Conservation (phyloP, 2,113 vertebrate species). For the Esox niger region DNA sequence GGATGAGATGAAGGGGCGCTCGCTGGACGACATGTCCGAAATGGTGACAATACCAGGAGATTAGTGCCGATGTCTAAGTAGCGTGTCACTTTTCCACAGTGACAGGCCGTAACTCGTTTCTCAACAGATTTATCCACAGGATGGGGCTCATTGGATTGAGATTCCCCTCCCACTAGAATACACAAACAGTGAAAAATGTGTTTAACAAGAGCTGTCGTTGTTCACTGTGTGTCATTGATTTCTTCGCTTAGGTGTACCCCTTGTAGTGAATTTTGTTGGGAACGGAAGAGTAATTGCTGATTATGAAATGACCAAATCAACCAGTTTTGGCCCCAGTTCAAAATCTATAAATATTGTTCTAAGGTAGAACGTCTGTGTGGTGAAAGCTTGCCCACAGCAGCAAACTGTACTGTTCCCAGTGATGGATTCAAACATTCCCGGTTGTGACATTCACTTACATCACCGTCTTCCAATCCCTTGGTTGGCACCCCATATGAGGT, state of each 20-base stretch:
- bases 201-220: background rate
- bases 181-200: background rate
- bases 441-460: constrained; percentile 19
- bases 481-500: background rate
- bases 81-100: background rate
- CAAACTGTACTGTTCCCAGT: constrained; percentile 15
- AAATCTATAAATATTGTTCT: background rate
- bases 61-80: background rate
- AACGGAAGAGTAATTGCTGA: background rate
- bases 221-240: background rate
- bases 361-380: background rate
- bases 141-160: background rate
- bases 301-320: constrained; percentile 1
- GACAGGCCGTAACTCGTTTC: background rate
- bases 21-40: constrained; percentile 91
- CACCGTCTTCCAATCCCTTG: constrained; percentile 2
- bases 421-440: constrained; percentile 15
- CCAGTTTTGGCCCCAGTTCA: constrained; percentile 14
- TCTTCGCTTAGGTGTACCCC: background rate
- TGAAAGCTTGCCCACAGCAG: background rate
- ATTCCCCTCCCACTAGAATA: background rate
- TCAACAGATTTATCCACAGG: background rate
- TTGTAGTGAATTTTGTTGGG: background rate
- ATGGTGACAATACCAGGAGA: constrained; percentile 76
- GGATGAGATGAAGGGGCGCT: constrained; percentile 90